Conservation (phyloP, 1,140 invertebrate genomes). For the Galendromus occidentalis region DNA sequence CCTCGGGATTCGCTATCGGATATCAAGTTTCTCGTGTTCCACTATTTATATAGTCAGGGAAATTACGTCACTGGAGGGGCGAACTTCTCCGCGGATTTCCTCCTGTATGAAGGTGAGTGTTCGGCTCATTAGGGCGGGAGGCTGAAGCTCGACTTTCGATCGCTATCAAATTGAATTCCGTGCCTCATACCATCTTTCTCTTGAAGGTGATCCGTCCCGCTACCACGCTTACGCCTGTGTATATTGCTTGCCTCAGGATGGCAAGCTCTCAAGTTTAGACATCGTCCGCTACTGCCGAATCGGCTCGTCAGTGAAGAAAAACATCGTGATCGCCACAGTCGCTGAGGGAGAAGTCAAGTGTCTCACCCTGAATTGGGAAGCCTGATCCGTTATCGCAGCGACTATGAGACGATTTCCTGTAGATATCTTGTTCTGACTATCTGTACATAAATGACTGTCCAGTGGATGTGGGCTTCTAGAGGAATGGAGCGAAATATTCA, state of each 20-base stretch:
- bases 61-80: neutral
- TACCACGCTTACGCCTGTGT: slow-evolving; percentile 1
- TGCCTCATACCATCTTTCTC: neutral
- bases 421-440: neutral
- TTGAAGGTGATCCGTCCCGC: neutral
- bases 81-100: neutral
- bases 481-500: no score
- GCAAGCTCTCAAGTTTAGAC: neutral
- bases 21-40: neutral
- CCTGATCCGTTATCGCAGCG: neutral
- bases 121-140: neutral
- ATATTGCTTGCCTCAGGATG: neutral
- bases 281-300: neutral
- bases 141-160: neutral
- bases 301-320: neutral
- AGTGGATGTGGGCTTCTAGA: neutral
- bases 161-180: neutral
- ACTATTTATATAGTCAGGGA: neutral
- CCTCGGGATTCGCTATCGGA: neutral
- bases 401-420: neutral
- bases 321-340: neutral
- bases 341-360: neutral
- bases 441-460: neutral
- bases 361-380: neutral
- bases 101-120: neutral